Base-by-base conservation (phyloP, 2,888 invertebrate genomes). In the Lycocerus yunnanus region DNA sequence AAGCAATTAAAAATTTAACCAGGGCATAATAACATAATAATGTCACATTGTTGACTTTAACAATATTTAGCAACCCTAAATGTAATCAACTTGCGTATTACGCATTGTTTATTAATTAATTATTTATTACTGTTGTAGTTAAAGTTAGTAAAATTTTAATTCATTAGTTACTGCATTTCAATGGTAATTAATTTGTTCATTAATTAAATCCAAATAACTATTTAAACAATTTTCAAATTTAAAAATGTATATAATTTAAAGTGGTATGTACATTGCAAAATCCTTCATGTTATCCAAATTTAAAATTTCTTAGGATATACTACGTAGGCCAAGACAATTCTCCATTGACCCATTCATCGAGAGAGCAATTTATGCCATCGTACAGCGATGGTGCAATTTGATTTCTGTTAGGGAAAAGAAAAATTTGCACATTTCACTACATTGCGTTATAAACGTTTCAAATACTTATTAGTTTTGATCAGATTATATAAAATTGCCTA, bases 401-500 rank as follows among this genome's bases (percentile, higher is more conserved):
- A n/a, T n/a, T n/a, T n/a, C n/a, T n/a, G n/a, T n/a, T n/a, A n/a
- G n/a, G n/a, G n/a, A n/a, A 21, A 21, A 21, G 9, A 8, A 21
- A 6, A 6, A 21, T 21, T 21, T 21, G 8, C 21, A 21, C 21
- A 8, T 21, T 21, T 18, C 4, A 4, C 4, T 3, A 18, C 18
- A 3, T 18, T 18, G 18, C 18, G 18, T 24, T 24, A 24, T 24
- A 24, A 24, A 24, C 24, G 43, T n/a, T 43, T 43, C 6, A 43
- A 8, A 43, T 6, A 6, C 43, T 16, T 18, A n/a, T 18, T 63
- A 63, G 61, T 16, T 18, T 63, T 6, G n/a, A 63, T 63, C 61
- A 63, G 61, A 63, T 63, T 63, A 63, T 13, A 18, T 63, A 15
- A 61, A 63, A 63, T 63, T 63, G 61, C 61, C 61, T 20, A 63